Base-by-base conservation (phyloP, 2,888 invertebrate genomes). In the Rhagonycha lutea region DNA sequence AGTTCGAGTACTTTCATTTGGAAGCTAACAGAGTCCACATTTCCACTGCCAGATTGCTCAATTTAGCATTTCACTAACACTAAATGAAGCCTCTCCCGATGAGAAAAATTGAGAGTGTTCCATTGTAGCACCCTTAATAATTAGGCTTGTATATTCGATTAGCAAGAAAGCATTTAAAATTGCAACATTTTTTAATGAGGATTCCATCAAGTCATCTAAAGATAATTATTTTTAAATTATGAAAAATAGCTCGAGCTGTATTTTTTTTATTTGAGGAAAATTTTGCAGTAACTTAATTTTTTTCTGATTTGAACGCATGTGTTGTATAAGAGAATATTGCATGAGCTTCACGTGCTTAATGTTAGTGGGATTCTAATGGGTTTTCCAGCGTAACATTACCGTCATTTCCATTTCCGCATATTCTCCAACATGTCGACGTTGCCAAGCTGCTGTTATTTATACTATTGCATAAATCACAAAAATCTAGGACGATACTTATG, bases 401-500 rank as follows among this genome's bases (percentile, higher is more conserved):
- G 71, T 63, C 68, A 73, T 76, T 76, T 76, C 76, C 73, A 76
- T 76, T 76, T 69, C 69, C 76, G 71, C 71, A 76, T 69, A 70
- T 73, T 76, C 73, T 63, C 61, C 68, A 70, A 32, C 72, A 73
- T 68, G 73, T 73, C 73, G 73, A 47, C 32, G 28, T 71, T 62
- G 73, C 69, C 73, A 73, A 70, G 70, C 76, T 74, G 73, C 68
- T 68, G 71, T 76, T 76, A 76, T 76, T 76, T 76, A 76, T 76
- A 72, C 73, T 71, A 73, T 76, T 74, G 70, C 72, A 79, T 77
- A 80, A 78, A 79, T 79, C 79, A 76, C 68, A 29, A 47, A 70
- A 65, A 74, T 78, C 73, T 74, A 70, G 74, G 73, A 77, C 73
- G 68, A 71, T 72, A 60, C 76, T 72, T 72, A 68, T 68, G 72